Evolutionary conservation across 2,113 vertebrate genomes (phyloP), one percentile per base, ranked within the genome.

Genomic region (Donacobius atricapilla): DNA sequence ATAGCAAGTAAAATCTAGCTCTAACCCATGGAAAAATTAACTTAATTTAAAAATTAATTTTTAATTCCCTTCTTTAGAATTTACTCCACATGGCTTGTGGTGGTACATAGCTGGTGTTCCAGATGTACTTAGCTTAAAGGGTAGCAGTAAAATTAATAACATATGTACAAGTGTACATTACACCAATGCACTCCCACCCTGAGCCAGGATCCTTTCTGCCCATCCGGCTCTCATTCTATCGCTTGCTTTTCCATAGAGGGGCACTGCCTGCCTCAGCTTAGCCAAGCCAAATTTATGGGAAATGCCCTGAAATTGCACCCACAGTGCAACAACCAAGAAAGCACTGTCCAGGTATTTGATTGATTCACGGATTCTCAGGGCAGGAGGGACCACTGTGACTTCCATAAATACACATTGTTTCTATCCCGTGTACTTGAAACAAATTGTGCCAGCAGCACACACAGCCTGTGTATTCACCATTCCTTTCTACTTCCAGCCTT

Each of bases 1-100:
- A 73, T 14, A 79, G 85, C 92, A 81, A 90, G 90, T 91, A 89
- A 88, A 96, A 90, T 88, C 82, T 66, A 65, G 11, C 47, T 93
- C 5, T 65, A 83, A 58, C 37, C 35, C 90, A 17, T 86, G 83
- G 85, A 87, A 94, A 86, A 90, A 96, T 90, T 94, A 92, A 86
- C 66, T 73, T 63, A 63, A 63, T 63, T 63, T 63, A 63, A 63
- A 63, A 63, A 63, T 63, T 63, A 63, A 90, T 94, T 96, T 97
- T 93, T 88, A 93, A 93, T 90, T 88, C 47, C 63, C 91, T 73
- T 69, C 78, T 76, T 77, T 51, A 66, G 82, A 69, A 77, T 88
- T 90, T 93, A 39, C 33, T 89, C 30, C 18, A 54, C 50, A 13
- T 57, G 30, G 30, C 39, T 80, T 89, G 28, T 68, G 48, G 42